Percentiles rank a stretch among this genome's conserved stretches.
Conservation (phyloP, 2,888 invertebrate species). For the Nysson spinosus region DNA sequence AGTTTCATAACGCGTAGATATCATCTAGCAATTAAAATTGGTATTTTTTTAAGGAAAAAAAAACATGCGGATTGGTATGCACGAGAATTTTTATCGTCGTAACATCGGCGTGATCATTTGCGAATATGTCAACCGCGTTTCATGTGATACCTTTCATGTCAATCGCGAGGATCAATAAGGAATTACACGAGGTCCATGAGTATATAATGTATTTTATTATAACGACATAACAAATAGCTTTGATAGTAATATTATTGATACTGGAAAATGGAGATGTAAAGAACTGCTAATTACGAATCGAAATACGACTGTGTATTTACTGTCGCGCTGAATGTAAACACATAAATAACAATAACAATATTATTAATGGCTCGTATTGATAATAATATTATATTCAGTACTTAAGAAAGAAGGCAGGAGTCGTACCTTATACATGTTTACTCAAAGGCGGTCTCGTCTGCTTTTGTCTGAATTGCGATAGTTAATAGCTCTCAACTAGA, state of each 20-base stretch:
- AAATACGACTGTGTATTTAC: neutral
- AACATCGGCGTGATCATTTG: neutral
- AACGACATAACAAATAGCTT: constrained; percentile 44
- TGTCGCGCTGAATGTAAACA: constrained; percentile 31
- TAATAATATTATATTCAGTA: constrained; percentile 62
- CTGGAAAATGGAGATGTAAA: neutral
- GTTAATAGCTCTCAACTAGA: constrained; percentile 8
- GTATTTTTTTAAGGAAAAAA: constrained; percentile 45
- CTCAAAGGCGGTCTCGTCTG: constrained; percentile 10
- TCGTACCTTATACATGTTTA: constrained; percentile 36
- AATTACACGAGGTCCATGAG: constrained; percentile 51
- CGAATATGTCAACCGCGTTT: constrained; percentile 18
- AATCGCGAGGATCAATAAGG: constrained; percentile 44
- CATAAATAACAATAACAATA: constrained; percentile 29
- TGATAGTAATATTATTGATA: constrained; percentile 27
- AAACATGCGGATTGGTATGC: constrained; percentile 1
- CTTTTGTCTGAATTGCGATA: constrained; percentile 19
- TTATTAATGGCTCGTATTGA: constrained; percentile 47
- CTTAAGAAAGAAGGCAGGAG: constrained; percentile 52
- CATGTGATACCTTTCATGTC: constrained; percentile 48
- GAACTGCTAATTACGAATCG: neutral
- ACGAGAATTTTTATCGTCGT: neutral
- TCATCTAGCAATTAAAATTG: constrained; percentile 9
- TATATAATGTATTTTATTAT: constrained; percentile 60
- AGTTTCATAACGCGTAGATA: too few relatives aligned